Percentiles rank a stretch among this genome's conserved stretches.
These are phyloP conservation scores for Damaliscus lunatus DNA, from an alignment of 2,113 vertebrate species.

Conservation along the genomic window DNA sequence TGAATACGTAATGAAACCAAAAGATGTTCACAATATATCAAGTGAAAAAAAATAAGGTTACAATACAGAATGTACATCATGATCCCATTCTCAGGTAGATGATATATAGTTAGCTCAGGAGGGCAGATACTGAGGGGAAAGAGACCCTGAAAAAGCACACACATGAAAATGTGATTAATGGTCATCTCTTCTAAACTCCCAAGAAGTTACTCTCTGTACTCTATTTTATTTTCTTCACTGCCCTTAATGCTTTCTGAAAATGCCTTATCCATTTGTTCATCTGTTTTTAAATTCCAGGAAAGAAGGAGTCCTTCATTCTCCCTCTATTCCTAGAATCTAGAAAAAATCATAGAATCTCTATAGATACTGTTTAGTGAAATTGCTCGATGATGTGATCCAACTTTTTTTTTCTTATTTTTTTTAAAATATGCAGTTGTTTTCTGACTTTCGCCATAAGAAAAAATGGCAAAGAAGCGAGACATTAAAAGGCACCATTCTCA, in stretches of 20 bases:
- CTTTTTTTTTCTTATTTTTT: background rate
- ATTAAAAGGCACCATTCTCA: background rate
- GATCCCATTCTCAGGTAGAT: background rate
- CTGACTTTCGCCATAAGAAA: background rate
- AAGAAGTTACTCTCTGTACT: background rate
- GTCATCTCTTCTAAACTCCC: background rate
- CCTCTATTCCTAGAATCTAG: background rate
- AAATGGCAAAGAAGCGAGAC: background rate
- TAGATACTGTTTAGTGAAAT: background rate
- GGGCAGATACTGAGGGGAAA: background rate
- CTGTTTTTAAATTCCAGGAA: background rate
- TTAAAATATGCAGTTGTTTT: background rate
- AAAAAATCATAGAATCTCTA: background rate
- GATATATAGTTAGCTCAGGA: background rate
- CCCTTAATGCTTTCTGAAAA: background rate
- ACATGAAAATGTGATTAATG: background rate
- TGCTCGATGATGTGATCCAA: background rate
- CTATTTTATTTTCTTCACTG: background rate
- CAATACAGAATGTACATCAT: background rate
- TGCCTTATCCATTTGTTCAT: background rate
- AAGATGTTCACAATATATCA: background rate
- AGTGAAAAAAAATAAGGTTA: background rate
- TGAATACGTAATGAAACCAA: slow-evolving; percentile 39
- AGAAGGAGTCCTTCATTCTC: background rate
- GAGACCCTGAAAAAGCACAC: background rate